Evolutionary conservation across 2,888 invertebrate species (phyloP).

Genomic region (Graphium colonna): DNA sequence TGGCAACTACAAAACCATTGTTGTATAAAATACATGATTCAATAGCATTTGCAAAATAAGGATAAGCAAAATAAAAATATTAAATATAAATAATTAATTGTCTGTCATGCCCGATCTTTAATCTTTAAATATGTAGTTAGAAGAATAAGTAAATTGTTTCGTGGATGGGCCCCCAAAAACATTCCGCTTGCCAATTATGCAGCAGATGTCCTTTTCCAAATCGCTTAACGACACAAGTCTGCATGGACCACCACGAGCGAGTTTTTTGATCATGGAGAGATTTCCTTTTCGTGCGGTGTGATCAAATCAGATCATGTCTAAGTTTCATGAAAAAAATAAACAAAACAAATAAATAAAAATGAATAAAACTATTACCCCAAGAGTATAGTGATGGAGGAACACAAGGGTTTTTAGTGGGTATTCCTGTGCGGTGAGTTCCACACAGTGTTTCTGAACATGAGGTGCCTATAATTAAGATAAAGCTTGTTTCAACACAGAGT

Average conservation of each 20-base stretch:
- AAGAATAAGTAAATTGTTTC: not conserved
- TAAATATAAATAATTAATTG: not conserved
- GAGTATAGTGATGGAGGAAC: not conserved
- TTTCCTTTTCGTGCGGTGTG: too few relatives aligned
- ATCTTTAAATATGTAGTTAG: not conserved
- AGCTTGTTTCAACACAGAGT: too few relatives aligned
- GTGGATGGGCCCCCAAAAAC: constrained; percentile 1
- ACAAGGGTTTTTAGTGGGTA: too few relatives aligned
- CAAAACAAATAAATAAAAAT: not conserved
- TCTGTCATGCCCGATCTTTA: not conserved
- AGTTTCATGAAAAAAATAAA: not conserved
- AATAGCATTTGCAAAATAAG: not conserved
- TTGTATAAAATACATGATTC: not conserved
- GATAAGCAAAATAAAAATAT: too few relatives aligned
- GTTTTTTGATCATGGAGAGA: too few relatives aligned
- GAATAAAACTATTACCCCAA: not conserved
- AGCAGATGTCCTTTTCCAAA: not conserved
- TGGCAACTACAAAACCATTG: too few relatives aligned
- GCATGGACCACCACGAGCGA: not conserved
- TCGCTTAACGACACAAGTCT: not conserved
- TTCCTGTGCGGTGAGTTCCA: too few relatives aligned
- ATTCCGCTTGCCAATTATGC: not conserved
- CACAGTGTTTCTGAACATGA: too few relatives aligned
- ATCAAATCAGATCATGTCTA: not conserved
- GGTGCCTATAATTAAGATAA: too few relatives aligned